Percentiles rank a stretch among this genome's conserved stretches.
Evolutionary conservation across 1,140 invertebrate genomes (phyloP).

Genomic region (Drosophila littoralis): DNA sequence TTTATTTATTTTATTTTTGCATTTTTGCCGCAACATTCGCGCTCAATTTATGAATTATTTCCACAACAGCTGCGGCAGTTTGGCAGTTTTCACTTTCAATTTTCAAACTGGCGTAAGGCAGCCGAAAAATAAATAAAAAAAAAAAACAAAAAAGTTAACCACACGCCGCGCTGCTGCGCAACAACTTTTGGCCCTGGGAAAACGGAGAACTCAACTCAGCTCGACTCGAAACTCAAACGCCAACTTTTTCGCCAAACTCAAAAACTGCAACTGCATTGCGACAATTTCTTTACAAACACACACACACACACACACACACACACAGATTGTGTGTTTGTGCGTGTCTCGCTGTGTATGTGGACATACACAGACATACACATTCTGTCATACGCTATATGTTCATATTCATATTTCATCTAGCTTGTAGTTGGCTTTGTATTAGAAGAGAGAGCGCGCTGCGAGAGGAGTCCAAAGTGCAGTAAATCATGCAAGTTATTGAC

Average conservation of each 20-base stretch:
- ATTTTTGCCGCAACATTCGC: conserved; percentile 28
- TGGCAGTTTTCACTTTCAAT: conserved; percentile 53
- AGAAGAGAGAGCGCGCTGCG: conserved; percentile 21
- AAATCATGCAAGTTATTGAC: conserved; percentile 64
- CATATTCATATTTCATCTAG: conserved; percentile 65
- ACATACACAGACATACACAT: too few species aligned
- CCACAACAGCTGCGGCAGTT: conserved; percentile 40
- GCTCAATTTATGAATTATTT: conserved; percentile 52
- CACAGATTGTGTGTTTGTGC: conserved; percentile 7
- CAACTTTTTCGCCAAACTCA: conserved; percentile 53
- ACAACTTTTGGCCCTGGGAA: conserved; percentile 41
- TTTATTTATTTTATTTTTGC: conserved; percentile 20
- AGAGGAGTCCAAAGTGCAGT: conserved; percentile 30
- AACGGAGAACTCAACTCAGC: conserved; percentile 37
- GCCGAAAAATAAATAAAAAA: conserved; percentile 2
- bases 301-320: conserved; percentile 9
- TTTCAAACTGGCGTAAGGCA: conserved; percentile 30
- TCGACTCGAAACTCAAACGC: conserved; percentile 52
- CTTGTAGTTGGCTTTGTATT: conserved; percentile 50
- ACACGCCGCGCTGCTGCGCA: conserved; percentile 26
- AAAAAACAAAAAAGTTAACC: conserved; percentile 36
- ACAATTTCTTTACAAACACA: conserved; percentile 48
- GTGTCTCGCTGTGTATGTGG: conserved; percentile 18
- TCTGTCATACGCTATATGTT: conserved; percentile 45
- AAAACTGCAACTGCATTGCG: conserved; percentile 67